Evolutionary conservation across 2,113 vertebrate genomes (phyloP), one percentile per base, ranked within the genome.

Genomic region (Agapornis roseicollis): DNA sequence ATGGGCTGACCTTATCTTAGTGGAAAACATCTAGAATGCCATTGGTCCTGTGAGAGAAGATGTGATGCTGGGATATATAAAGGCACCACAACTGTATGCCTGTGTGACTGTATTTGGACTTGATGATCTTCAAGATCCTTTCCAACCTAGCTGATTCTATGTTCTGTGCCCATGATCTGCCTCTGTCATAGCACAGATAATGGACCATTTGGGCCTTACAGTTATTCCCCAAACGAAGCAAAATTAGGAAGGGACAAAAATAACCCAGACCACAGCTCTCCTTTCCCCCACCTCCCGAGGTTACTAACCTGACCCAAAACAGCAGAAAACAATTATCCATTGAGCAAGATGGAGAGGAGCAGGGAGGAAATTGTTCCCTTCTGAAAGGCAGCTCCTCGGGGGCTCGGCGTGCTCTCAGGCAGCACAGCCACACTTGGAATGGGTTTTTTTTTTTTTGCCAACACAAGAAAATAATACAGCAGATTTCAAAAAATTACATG

Each of bases 401-500:
- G 94, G 77, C 83, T 93, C 33, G 65, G 70, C 72, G 77, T 96
- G 66, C 80, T 92, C 56, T 69, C 49, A 86, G 79, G 52, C 66
- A 79, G 73, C 72, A 41, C 33, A 69, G 60, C 55, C 49, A 0
- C 31, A 23, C 77, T 93, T 80, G 19, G 0, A 56, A 53, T 61
- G 93, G n/a, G n/a, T n/a, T n/a, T n/a, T n/a, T n/a, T n/a, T 91
- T 94, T 92, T 92, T 94, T 92, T 92, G 76, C 83, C 61, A 90
- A 65, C 73, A 69, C 52, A 87, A 90, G 88, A 96, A 96, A 95
- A 94, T 89, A 95, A 92, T 96, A 92, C 1, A 0, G 65, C 90
- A 90, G 94, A 87, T 96, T 97, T 94, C 80, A 89, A 78, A 96
- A 95, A 96, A 96, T 97, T 93, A 96, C 83, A 89, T 0, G 83